Conservation (phyloP, 1,140 invertebrate species). For the Lethrus apterus region DNA sequence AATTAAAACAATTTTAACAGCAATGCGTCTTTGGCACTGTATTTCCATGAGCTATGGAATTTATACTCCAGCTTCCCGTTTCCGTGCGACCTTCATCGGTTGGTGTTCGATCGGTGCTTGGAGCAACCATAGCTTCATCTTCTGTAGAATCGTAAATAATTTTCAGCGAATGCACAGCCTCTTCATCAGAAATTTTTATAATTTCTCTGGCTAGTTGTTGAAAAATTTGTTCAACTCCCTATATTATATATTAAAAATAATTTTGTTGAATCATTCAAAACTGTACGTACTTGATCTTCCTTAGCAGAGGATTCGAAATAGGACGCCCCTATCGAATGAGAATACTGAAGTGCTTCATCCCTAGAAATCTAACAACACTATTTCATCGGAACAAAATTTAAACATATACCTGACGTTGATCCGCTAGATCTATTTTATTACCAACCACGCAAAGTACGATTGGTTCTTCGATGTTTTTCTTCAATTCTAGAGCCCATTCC, state of each 20-base stretch:
- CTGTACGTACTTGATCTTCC: slow-evolving; percentile 55
- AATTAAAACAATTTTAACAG: no score
- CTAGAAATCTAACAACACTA: slow-evolving; percentile 43
- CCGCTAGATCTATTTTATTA: slow-evolving; percentile 72
- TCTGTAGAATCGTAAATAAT: slow-evolving; percentile 46
- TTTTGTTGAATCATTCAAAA: slow-evolving; percentile 1
- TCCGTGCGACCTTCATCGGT: slow-evolving; percentile 50
- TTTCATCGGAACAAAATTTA: not conserved
- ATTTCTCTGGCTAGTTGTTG: slow-evolving; percentile 54
- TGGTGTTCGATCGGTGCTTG: slow-evolving; percentile 42
- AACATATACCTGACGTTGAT: slow-evolving; percentile 43
- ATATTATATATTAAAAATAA: slow-evolving; percentile 22
- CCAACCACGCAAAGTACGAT: slow-evolving; percentile 76
- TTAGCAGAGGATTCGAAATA: slow-evolving; percentile 80
- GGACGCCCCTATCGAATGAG: slow-evolving; percentile 69
- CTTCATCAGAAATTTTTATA: slow-evolving; percentile 43
- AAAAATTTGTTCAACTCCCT: slow-evolving; percentile 65
- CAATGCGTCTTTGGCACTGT: slow-evolving; percentile 48
- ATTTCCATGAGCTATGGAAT: slow-evolving; percentile 54
- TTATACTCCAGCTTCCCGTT: slow-evolving; percentile 47
- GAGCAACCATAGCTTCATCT: slow-evolving; percentile 39
- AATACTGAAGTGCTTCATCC: slow-evolving; percentile 68
- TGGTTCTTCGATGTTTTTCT: slow-evolving; percentile 64
- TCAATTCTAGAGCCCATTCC: slow-evolving; percentile 72
- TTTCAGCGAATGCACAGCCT: slow-evolving; percentile 40